Base-by-base conservation (phyloP, 2,797 vertebrate species). In the Lacerta agilis region DNA sequence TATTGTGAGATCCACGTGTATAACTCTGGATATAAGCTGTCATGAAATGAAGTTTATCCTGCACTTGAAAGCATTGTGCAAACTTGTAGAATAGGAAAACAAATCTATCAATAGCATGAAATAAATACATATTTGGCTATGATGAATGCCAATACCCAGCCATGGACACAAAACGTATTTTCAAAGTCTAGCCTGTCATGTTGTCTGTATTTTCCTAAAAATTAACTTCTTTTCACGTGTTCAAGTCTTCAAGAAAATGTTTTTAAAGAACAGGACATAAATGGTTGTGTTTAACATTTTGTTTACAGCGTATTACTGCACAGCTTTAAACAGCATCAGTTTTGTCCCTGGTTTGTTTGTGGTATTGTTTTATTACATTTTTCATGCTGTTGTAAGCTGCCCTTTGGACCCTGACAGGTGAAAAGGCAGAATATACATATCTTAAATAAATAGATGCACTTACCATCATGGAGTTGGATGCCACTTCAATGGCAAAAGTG, bases 401-500 rank as follows among this genome's bases (percentile, higher is more conserved):
- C 25, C 38, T 41, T 10, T 64, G 55, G 33, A 38, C 13, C 38
- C 27, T 71, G 29, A 27, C 27, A 69, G 15, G 8, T 69, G 25
- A 82, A 82, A 85, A 64, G 45, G 18, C 4, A 1, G 1, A 7
- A 38, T 1, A 3, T 55, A 18, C 85, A 49, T 67, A 5, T 72
- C 83, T 87, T 88, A 71, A 38, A 38, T 84, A 89, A 41, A 73
- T 78, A 81, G 88, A 81, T 13, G 61, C 61, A 41, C 87, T 95
- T 97, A 99, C 99, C 98, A 97, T 98, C 92, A 96, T 97, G 84
- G 98, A 97, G 89, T 97, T 97, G 71, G 98, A 97, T 86, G 98
- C 97, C 90, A 99, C 97, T 97, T 99, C 99, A 18, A 99, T 97
- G 79, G 98, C 98, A 95, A 99, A 99, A 93, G 98, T 94, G 33